Conservation (phyloP, 2,113 vertebrate genomes). For the Hypanus sabinus region DNA sequence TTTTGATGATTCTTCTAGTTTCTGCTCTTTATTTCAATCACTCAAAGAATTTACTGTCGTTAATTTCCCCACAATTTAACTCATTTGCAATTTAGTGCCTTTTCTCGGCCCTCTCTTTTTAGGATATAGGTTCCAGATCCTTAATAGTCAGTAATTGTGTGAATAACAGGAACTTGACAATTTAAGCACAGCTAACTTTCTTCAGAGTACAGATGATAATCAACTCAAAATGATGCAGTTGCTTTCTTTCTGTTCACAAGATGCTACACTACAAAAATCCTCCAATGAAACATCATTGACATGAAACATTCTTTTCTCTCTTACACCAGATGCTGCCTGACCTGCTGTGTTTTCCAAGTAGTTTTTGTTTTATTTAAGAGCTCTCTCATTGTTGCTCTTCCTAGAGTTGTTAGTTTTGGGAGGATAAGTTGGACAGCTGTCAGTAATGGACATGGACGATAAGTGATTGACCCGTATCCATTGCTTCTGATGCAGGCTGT, state of each 20-base stretch:
- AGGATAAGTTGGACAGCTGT: too few species aligned
- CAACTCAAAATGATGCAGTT: background rate
- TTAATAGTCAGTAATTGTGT: background rate
- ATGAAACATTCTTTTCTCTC: too few species aligned
- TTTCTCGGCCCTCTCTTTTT: background rate
- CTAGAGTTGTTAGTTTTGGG: background rate
- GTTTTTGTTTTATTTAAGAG: too few species aligned
- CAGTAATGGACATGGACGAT: too few species aligned
- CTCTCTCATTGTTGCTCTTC: background rate
- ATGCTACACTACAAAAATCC: background rate
- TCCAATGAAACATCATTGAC: too few species aligned
- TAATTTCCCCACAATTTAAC: background rate
- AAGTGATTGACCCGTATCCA: too few species aligned
- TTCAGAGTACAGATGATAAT: background rate
- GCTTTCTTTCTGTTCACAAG: background rate
- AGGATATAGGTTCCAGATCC: background rate
- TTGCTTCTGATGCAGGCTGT: too few species aligned
- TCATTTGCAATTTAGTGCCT: background rate
- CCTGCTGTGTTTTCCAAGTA: too few species aligned
- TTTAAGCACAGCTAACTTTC: background rate
- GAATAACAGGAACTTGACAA: constrained; percentile 3
- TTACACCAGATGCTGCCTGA: too few species aligned
- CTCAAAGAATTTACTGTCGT: background rate
- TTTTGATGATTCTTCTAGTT: background rate
- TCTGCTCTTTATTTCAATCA: background rate